phyloP scores from a whole-genome alignment of 30 jellyfish, hydroid and myxozoan genomes.

The Clytia hemisphaerica region DNA sequence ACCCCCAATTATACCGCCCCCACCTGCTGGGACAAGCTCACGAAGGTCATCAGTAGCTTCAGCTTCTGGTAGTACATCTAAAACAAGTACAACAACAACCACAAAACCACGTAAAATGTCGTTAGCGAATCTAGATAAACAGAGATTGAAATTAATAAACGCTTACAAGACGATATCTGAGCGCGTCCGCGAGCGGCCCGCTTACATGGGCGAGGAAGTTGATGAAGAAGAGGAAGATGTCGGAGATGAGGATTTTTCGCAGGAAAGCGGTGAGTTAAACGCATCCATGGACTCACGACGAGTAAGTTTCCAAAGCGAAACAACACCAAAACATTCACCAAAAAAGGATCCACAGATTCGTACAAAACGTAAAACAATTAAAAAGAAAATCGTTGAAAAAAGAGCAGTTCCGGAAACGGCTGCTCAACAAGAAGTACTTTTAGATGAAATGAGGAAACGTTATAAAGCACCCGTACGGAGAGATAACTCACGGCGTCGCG shows the following conservation, averaged over 20 bases:
- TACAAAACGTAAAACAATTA: not conserved
- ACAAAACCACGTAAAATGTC: not conserved
- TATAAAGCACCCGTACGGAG: slow-evolving; percentile 35
- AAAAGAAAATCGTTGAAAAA: not conserved
- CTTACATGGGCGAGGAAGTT: not conserved
- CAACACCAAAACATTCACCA: too few relatives aligned
- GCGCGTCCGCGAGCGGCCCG: slow-evolving; percentile 28
- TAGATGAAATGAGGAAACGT: slow-evolving; percentile 18
- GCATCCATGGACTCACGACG: too few relatives aligned
- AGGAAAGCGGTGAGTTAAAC: too few relatives aligned
- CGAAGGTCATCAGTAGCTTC: too few relatives aligned
- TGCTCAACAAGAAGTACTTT: slow-evolving; percentile 17
- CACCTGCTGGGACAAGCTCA: too few relatives aligned
- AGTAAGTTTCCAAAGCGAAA: too few relatives aligned
- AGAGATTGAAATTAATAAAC: slow-evolving; percentile 21
- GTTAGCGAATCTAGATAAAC: slow-evolving; percentile 12
- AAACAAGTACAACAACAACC: too few relatives aligned
- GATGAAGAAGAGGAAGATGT: slow-evolving; percentile 11
- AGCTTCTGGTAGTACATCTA: too few relatives aligned
- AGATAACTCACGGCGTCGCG: slow-evolving; percentile 59
- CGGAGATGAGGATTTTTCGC: not conserved
- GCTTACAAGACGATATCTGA: slow-evolving; percentile 26
- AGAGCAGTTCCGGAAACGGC: slow-evolving; percentile 5
- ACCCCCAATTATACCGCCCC: too few relatives aligned
- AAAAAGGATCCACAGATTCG: slow-evolving; percentile 16